Evolutionary conservation across 2,888 invertebrate genomes (phyloP), one percentile per base, ranked within the genome.

Genomic region (Drosophila dives): DNA sequence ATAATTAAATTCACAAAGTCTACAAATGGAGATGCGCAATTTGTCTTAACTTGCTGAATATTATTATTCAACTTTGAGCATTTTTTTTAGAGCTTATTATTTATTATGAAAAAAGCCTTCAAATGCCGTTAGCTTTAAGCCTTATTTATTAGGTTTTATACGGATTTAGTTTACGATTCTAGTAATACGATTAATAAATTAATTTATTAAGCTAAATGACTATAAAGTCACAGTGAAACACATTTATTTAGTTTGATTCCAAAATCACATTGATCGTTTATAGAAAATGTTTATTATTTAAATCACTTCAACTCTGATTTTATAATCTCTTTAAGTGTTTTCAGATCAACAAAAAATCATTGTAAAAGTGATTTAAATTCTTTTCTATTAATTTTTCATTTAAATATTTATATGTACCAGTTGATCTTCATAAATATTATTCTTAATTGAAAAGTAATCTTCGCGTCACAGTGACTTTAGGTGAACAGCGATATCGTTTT

Each of bases 1-100:
- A 80, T 80, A 80, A 80, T 83, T 80, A 80, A 83, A 80, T 76
- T 80, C 80, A 75, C 70, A 70, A 63, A 70, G 50, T 51, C 63
- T 54, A 34, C 48, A 36, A 51, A 60, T 38, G 67, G 81, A 72
- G 77, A 81, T 81, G 77, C 38, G 72, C 77, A 67, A 33, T 23
- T 45, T 45, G 38, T 26, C 38, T n/a, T 1, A 38, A 1, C 20
- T 23, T 45, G 20, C 15, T 15, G 4, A 15, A 45, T 15, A 23
- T 23, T 45, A 20, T 45, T 20, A 23, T 45, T 1, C 15, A 4
- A 0, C 15, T 15, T 1, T 45, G 45, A 45, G 20, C 15, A 15
- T 45, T 4, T 45, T 20, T 29, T 8, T 15, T 10, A 23, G 20
- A 23, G 45, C 20, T 45, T 45, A 23, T 45, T 45, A 1, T 4